A percentile compares a stretch with the other conserved stretches of the same genome.
These are phyloP conservation scores for Eciton burchellii DNA, from an alignment of 1,140 invertebrate species.

Conservation along the genomic window DNA sequence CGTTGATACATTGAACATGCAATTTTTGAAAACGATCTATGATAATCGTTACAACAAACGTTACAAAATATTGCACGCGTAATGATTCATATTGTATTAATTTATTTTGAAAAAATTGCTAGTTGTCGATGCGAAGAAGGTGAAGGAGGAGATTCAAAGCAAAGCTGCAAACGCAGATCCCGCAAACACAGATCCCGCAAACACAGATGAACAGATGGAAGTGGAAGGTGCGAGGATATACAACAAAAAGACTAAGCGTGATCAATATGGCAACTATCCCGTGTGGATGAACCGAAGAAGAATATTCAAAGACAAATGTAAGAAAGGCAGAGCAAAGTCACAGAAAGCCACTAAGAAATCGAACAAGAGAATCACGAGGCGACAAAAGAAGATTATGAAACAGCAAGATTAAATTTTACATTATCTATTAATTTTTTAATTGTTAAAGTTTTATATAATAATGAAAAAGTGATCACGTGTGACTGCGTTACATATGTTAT, in stretches of 20 bases:
- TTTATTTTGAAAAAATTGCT: slow-evolving; percentile 20
- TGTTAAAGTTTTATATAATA: background rate
- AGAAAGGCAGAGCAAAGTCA: slow-evolving; percentile 83
- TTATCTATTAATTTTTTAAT: slow-evolving; percentile 16
- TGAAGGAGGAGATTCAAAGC: slow-evolving; percentile 77
- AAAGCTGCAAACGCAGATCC: slow-evolving; percentile 70
- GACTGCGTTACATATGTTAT: no score
- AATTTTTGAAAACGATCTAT: no score
- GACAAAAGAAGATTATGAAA: slow-evolving; percentile 74
- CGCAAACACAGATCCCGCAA: slow-evolving; percentile 8
- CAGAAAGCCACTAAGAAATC: slow-evolving; percentile 81
- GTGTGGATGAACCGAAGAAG: slow-evolving; percentile 87
- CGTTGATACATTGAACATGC: background rate
- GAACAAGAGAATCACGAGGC: slow-evolving; percentile 81
- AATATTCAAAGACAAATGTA: slow-evolving; percentile 86
- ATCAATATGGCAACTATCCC: slow-evolving; percentile 89
- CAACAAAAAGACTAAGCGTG: slow-evolving; percentile 87
- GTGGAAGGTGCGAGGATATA: slow-evolving; percentile 85
- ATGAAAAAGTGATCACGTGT: no score
- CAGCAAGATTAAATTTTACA: background rate
- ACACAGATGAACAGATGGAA: slow-evolving; percentile 73
- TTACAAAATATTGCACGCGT: background rate
- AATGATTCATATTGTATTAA: slow-evolving; percentile 36
- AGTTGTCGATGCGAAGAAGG: slow-evolving; percentile 79
- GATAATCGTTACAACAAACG: background rate